phyloP scores from a whole-genome alignment of 2,797 vertebrate genomes.

The Hylomyscus alleni region DNA sequence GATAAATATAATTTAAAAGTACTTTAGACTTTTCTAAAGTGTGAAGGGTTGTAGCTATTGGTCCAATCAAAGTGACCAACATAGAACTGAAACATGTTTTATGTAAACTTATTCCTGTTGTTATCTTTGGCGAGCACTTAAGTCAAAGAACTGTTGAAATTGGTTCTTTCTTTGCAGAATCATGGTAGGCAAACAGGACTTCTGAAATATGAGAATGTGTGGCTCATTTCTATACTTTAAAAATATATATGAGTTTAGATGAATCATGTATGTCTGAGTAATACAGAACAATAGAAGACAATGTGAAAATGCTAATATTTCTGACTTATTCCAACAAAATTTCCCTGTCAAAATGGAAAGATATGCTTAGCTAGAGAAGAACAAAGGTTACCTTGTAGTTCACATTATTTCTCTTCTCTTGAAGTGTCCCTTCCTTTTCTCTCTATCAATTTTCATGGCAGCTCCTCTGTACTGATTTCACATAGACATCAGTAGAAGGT shows the following conservation, averaged over 20 bases:
- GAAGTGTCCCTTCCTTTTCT: not conserved
- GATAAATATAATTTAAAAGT: slow-evolving; percentile 41
- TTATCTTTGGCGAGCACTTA: not conserved
- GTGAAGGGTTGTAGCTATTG: not conserved
- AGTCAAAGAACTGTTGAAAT: not conserved
- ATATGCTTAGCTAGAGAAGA: not conserved
- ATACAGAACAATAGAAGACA: not conserved
- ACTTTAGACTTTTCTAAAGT: not conserved
- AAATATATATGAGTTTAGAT: not conserved
- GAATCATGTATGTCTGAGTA: not conserved
- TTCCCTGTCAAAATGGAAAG: not conserved
- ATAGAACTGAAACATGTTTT: not conserved
- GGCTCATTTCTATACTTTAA: not conserved
- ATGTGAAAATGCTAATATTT: not conserved
- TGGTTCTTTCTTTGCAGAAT: not conserved
- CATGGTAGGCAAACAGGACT: not conserved
- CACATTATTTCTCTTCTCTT: not conserved
- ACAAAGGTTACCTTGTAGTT: not conserved
- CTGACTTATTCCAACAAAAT: not conserved
- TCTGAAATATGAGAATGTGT: not conserved
- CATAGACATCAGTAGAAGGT: not conserved
- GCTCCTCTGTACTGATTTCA: not conserved
- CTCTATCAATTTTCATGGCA: not conserved
- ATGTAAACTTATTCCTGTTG: not conserved
- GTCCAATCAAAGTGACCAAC: not conserved